Percentiles rank a stretch among this genome's conserved stretches.
Evolutionary conservation across 2,888 invertebrate species (phyloP).

Genomic region (Andrena minutula): DNA sequence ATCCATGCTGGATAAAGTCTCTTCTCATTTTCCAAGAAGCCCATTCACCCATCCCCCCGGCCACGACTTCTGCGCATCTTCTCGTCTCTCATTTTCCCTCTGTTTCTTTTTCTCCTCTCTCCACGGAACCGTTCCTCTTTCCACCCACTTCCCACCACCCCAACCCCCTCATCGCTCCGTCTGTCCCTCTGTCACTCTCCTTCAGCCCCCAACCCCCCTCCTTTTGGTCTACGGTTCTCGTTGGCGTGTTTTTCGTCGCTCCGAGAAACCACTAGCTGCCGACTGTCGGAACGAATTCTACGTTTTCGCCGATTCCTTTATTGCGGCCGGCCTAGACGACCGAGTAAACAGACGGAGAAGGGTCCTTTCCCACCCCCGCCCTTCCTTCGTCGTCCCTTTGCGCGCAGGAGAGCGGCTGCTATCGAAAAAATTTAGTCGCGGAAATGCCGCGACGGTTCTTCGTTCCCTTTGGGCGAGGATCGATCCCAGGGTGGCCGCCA

Average conservation of each 20-base stretch:
- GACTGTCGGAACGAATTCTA: constrained; percentile 70
- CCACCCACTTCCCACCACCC: not conserved
- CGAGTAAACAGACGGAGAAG: constrained; percentile 70
- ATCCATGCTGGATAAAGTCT: constrained; percentile 72
- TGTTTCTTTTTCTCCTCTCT: constrained; percentile 33
- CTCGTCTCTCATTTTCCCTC: constrained; percentile 45
- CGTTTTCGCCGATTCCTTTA: constrained; percentile 73
- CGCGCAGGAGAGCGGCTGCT: not conserved
- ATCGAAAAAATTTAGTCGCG: constrained; percentile 47
- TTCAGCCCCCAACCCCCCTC: not conserved
- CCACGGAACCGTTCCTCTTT: constrained; percentile 1
- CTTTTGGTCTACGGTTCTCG: constrained; percentile 46
- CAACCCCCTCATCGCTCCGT: constrained; percentile 8
- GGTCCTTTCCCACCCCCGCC: constrained; percentile 30
- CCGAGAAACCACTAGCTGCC: constrained; percentile 63
- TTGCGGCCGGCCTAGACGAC: constrained; percentile 74
- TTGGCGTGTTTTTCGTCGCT: constrained; percentile 62
- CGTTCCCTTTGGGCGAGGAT: constrained; percentile 19
- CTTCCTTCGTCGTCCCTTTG: constrained; percentile 25
- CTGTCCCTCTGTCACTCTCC: not conserved
- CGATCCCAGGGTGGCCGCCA: constrained; percentile 17
- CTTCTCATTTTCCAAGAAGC: constrained; percentile 73
- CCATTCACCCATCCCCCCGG: constrained; percentile 62
- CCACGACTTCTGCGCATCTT: constrained; percentile 51
- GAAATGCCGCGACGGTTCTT: constrained; percentile 4